Base-by-base conservation (phyloP, 2,888 invertebrate species). In the Horisme vitalbata region DNA sequence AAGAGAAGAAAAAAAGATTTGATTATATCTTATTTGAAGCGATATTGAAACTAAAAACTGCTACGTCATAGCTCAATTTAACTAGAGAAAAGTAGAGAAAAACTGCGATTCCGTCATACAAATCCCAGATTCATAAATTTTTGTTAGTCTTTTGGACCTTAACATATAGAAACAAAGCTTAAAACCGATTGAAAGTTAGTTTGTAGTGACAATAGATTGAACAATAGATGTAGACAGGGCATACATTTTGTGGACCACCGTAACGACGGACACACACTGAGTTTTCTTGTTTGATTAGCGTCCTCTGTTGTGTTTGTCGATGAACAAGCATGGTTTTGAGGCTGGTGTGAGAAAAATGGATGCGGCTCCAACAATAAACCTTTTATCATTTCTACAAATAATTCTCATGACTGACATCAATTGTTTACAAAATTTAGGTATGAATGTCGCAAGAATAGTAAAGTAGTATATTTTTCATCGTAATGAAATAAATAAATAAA, bases 221-320 rank as follows among this genome's bases (percentile, higher is more conserved):
- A 75, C 73, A 75, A 71, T 65, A 35, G 52, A 45, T 49, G 50
- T 44, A 12, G 26, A 23, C 36, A 36, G 59, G 75, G 76, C 50
- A 41, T 35, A 72, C 75, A 67, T 75, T n/a, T 75, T 55, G 74
- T 59, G 63, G 78, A 80, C 79, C 81, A 77, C 77, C 76, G 62
- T 70, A 69, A 69, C 63, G 63, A 55, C 54, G 76, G 66, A 78
- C 79, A 74, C 79, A 79, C 79, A 72, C 65, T 44, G 55, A 57
- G 74, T 68, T 66, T 66, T 74, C 65, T 70, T 81, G 72, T 82
- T 81, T 81, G 77, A 71, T 75, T 74, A 77, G 68, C 74, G 75
- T 70, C 68, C 71, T 55, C 60, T 61, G 65, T 64, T 69, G 52
- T 77, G 71, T 80, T 82, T 81, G 66, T 68, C 55, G 67, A 59